Conservation (phyloP, 2,888 invertebrate species). For the Reticulitermes lucifugus region DNA sequence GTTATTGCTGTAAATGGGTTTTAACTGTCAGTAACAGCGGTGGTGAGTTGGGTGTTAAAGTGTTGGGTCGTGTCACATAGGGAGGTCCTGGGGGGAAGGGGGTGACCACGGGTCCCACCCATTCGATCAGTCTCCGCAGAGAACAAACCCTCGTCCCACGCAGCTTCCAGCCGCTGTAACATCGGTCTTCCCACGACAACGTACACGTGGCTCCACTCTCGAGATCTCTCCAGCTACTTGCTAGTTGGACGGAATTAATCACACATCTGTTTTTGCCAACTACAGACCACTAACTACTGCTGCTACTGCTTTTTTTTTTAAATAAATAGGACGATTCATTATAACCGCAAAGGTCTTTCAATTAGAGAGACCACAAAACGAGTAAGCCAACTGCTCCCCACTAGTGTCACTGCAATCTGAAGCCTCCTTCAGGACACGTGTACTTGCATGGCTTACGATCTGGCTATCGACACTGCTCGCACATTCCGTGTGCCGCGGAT, state of each 20-base stretch:
- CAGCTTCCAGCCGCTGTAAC: not conserved
- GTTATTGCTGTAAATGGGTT: conserved; percentile 49
- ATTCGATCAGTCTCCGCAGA: conserved; percentile 26
- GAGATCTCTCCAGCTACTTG: not conserved
- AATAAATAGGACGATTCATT: conserved; percentile 19
- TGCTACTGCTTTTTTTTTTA: not conserved
- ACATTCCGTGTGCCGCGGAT: too few relatives aligned
- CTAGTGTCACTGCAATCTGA: not conserved
- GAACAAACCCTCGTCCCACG: conserved; percentile 18
- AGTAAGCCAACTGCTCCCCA: not conserved
- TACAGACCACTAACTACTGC: conserved; percentile 16
- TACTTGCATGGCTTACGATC: not conserved
- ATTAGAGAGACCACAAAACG: conserved; percentile 17
- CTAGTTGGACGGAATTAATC: conserved; percentile 17
- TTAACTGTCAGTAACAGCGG: conserved; percentile 50
- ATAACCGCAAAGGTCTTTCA: conserved; percentile 13
- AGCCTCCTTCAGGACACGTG: conserved; percentile 1
- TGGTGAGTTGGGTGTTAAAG: conserved; percentile 44
- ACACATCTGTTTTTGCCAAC: conserved; percentile 38
- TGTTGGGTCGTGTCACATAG: conserved; percentile 40
- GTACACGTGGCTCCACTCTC: conserved; percentile 25
- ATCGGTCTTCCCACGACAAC: conserved; percentile 26
- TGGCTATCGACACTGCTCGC: too few relatives aligned
- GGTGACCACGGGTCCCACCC: conserved; percentile 29
- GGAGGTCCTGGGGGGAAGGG: conserved; percentile 6